phyloP scores from a whole-genome alignment of 2,888 invertebrate genomes.

The Perithous albicinctus region DNA sequence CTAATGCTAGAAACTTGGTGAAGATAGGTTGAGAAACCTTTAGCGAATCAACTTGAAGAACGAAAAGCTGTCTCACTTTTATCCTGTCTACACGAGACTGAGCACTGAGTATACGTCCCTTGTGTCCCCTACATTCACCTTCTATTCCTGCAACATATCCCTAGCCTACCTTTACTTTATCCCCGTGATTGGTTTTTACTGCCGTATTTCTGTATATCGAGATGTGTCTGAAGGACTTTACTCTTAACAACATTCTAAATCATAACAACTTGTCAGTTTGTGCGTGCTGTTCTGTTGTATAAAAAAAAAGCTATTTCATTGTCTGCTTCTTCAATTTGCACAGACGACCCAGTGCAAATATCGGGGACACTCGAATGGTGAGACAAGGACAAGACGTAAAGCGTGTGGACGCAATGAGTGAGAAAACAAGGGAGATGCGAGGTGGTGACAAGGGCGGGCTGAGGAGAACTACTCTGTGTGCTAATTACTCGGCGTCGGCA shows the following conservation, averaged over 20 bases:
- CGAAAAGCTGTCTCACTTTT: background rate
- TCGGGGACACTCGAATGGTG: background rate
- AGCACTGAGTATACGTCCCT: background rate
- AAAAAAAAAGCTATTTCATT: background rate
- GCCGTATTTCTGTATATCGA: background rate
- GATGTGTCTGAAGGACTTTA: background rate
- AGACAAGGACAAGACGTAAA: slow-evolving; percentile 25
- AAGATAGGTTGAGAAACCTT: slow-evolving; percentile 33
- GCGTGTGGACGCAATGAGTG: slow-evolving; percentile 9
- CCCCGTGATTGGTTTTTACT: background rate
- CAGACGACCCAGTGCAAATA: background rate
- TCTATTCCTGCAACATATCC: background rate
- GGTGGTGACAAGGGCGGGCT: slow-evolving; percentile 49
- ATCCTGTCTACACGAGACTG: background rate
- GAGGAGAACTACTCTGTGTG: slow-evolving; percentile 76
- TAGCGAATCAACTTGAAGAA: slow-evolving; percentile 12
- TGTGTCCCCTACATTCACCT: background rate
- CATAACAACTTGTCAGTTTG: background rate
- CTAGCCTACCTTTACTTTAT: background rate
- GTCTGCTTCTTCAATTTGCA: background rate
- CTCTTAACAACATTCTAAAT: background rate
- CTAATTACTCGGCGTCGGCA: slow-evolving; percentile 81
- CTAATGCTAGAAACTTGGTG: slow-evolving; percentile 51
- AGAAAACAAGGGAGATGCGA: slow-evolving; percentile 5
- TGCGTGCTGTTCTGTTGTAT: background rate